These are phyloP conservation scores for Rhopalosiphum nymphaeae DNA, from an alignment of 2,888 invertebrate genomes.

Conservation along the genomic window DNA sequence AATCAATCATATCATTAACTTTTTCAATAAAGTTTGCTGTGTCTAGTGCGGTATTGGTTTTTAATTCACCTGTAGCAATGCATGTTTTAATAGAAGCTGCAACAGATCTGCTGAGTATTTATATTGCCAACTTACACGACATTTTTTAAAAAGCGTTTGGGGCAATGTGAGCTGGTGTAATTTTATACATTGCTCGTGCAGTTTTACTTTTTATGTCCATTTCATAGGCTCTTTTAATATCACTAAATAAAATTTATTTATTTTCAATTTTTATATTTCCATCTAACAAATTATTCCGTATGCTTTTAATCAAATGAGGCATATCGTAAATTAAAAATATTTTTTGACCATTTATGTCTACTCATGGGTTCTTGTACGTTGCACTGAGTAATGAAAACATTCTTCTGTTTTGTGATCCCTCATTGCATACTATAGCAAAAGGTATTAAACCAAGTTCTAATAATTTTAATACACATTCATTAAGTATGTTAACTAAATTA, in stretches of 20 bases:
- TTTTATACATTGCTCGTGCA: not conserved
- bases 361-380: conserved; percentile 66
- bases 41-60: conserved; percentile 52
- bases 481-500: not conserved
- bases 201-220: conserved; percentile 62
- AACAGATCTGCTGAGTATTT: conserved; percentile 68
- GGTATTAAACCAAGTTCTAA: conserved; percentile 3
- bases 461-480: not conserved
- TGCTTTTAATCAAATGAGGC: conserved; percentile 66
- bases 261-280: conserved; percentile 65
- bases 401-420: conserved; percentile 14
- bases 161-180: not conserved
- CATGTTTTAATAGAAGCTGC: conserved; percentile 67
- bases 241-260: conserved; percentile 65
- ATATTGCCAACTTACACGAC: conserved; percentile 67
- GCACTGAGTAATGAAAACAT: conserved; percentile 65
- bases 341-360: conserved; percentile 61
- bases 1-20: conserved; percentile 67
- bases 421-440: not conserved
- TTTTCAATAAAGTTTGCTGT: conserved; percentile 67
- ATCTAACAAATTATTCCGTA: conserved; percentile 67
- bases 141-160: conserved; percentile 66
- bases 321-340: too few relatives aligned
- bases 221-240: conserved; percentile 66
- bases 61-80: conserved; percentile 65